Evolutionary conservation across 2,888 invertebrate species (phyloP), one percentile per base, ranked within the genome.

Genomic region (Stegana nigrithorax): DNA sequence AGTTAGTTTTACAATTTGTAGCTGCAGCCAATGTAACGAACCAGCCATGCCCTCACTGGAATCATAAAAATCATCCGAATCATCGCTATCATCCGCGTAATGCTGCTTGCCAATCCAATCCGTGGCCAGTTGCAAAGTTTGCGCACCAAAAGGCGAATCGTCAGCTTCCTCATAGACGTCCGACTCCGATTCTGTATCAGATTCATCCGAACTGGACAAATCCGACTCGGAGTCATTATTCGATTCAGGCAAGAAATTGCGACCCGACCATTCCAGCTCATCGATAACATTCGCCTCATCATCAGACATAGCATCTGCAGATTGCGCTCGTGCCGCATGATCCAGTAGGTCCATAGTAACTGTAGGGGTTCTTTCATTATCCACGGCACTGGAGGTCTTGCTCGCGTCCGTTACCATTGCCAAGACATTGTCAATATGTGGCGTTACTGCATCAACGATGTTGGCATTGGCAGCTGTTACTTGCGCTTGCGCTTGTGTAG

Each of bases 221-320:
- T 86, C 85, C 2, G 89, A 89, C 77, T 93, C 93, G 3, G 93
- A 92, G 83, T 91, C 91, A 27, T 91, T 91, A 51, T 91, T 91
- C 25, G 92, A 90, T 47, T 92, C 90, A 1, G 93, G 93, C 44
- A 94, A 91, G 84, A 95, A 95, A 87, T 97, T 97, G 71, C 95
- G 89, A 74, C 96, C 95, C 0, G 96, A 96, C 94, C 97, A 96
- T 83, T 97, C 96, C 81, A 97, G 96, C 83, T 97, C 97, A 81
- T 96, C 96, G 85, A 96, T 94, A 85, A 94, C 94, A 84, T 90
- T 90, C 36, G 85, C 86, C 23, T 89, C 87, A 45, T 85, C 85
- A 73, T 91, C 91, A 1, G 89, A 90, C 78, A 89, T 87, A 59
- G 88, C 88, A 25, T 90, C 90, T 12, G 91, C 73, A 0, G 76